These are phyloP conservation scores for Galerucella nymphaeae DNA, from an alignment of 2,888 invertebrate species.

Conservation along the genomic window DNA sequence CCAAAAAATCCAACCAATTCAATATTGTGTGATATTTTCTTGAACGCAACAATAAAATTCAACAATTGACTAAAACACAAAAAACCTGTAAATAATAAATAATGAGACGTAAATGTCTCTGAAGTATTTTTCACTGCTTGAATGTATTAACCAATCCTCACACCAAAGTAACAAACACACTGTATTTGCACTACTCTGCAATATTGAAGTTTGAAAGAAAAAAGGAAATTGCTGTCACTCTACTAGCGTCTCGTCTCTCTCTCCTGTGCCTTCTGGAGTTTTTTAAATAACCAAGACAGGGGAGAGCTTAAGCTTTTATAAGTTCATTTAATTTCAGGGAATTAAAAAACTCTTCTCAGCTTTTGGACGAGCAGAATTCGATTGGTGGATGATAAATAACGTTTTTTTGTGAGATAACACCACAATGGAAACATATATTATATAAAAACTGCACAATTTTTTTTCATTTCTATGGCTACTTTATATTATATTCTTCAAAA, in stretches of 20 bases:
- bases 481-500: too few relatives aligned
- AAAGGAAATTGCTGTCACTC: conserved; percentile 40
- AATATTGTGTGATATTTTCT: too few relatives aligned
- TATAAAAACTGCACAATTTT: too few relatives aligned
- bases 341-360: conserved; percentile 19
- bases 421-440: background rate
- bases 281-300: conserved; percentile 30
- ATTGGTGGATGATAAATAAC: background rate
- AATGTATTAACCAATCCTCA: conserved; percentile 26
- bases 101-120: conserved; percentile 8
- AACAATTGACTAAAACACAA: too few relatives aligned
- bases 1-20: too few relatives aligned
- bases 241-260: conserved; percentile 24
- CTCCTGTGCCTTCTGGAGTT: conserved; percentile 4
- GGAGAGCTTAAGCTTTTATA: conserved; percentile 24
- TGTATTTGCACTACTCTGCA: conserved; percentile 44
- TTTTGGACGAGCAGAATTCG: background rate
- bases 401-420: background rate
- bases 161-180: conserved; percentile 30
- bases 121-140: conserved; percentile 7
- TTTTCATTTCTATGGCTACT: too few relatives aligned
- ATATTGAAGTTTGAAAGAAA: conserved; percentile 43
- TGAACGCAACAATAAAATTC: too few relatives aligned
- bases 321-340: conserved; percentile 24
- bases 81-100: background rate